Evolutionary conservation across 2,797 vertebrate species (phyloP).

Genomic region (Syngnathus acus): DNA sequence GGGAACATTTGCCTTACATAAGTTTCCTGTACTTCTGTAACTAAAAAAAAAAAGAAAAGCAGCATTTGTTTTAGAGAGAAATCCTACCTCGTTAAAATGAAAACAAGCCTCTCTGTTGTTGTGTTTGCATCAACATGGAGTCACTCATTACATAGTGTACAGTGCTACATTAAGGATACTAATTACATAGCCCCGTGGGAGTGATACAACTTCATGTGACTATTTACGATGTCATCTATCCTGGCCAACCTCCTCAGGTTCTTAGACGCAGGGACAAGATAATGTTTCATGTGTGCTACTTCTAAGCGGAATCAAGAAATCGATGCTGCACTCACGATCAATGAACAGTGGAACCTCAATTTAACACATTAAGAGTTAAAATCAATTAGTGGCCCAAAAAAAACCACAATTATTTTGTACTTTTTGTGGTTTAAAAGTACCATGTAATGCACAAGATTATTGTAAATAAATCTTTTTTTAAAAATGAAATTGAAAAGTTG

Average conservation of each 20-base stretch:
- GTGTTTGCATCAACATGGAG: background rate
- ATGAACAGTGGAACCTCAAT: too few relatives aligned
- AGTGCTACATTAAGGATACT: background rate
- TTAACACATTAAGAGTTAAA: too few relatives aligned
- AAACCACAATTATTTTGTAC: too few relatives aligned
- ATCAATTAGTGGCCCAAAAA: too few relatives aligned
- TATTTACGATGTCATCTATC: background rate
- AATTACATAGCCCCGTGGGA: background rate
- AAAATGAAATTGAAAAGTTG: too few relatives aligned
- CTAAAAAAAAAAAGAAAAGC: background rate
- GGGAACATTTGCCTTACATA: slow-evolving; percentile 6
- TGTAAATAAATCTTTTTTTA: too few relatives aligned
- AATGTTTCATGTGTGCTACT: background rate
- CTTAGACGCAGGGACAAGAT: background rate
- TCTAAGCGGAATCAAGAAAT: background rate
- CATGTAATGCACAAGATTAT: too few relatives aligned
- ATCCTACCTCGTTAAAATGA: background rate
- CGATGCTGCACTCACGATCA: background rate
- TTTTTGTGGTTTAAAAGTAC: too few relatives aligned
- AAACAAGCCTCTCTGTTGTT: background rate
- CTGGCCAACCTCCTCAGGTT: background rate
- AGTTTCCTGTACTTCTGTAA: background rate
- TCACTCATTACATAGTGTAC: background rate
- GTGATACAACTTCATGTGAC: background rate
- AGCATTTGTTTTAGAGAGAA: background rate